A percentile compares a stretch with the other conserved stretches of the same genome.
Conservation (phyloP, 2,113 vertebrate species). For the Calidris pygmaea region DNA sequence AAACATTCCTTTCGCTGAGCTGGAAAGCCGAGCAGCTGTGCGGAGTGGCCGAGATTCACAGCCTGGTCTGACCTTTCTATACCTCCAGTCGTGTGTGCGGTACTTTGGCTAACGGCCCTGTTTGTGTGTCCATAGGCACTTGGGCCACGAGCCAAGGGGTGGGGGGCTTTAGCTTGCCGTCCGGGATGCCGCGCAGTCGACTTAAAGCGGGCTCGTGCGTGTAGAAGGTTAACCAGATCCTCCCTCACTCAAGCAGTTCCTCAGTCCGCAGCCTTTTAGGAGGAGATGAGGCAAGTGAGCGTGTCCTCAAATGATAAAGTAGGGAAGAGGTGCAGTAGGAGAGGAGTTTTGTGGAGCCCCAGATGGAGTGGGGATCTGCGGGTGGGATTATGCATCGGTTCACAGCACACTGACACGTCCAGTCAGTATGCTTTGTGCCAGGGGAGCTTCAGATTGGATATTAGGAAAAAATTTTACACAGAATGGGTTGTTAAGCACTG, state of each 20-base stretch:
- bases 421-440: no score
- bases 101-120: background rate
- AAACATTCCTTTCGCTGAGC: background rate
- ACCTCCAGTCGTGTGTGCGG: background rate
- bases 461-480: no score
- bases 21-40: background rate
- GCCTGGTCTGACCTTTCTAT: background rate
- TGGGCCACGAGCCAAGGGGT: background rate
- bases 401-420: fast-evolving
- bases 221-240: background rate
- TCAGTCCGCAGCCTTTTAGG: fast-evolving
- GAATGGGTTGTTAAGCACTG: no score
- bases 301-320: background rate
- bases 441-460: no score
- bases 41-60: background rate
- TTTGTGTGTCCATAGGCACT: background rate
- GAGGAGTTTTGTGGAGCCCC: background rate
- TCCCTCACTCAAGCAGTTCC: fast-evolving
- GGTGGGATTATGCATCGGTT: fast-evolving
- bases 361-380: background rate
- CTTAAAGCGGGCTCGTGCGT: fast-evolving
- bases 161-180: background rate
- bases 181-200: background rate
- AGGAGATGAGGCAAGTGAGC: background rate
- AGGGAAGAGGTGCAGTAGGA: background rate